These are phyloP conservation scores for Hippolais icterina DNA, from an alignment of 2,113 vertebrate genomes.

Conservation along the genomic window DNA sequence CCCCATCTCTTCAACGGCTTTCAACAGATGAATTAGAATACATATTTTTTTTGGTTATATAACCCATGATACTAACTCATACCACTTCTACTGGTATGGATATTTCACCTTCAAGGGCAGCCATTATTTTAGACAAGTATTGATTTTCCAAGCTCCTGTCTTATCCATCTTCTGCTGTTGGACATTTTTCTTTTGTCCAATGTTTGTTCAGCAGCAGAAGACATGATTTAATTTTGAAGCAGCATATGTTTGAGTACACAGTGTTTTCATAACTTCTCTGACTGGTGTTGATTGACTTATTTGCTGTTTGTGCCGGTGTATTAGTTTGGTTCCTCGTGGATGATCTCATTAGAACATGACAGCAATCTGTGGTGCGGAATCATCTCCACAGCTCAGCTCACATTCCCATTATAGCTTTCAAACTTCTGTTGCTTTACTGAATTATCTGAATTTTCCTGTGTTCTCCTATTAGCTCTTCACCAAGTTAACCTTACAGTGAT, in stretches of 20 bases:
- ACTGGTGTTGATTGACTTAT: constrained; percentile 43
- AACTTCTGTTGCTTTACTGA: neutral
- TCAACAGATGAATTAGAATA: no score
- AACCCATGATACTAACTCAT: neutral
- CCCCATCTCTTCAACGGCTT: no score
- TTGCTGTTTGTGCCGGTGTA: neutral
- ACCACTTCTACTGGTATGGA: neutral
- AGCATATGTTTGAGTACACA: constrained; percentile 28
- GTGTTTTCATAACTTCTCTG: constrained; percentile 40
- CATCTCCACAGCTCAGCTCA: neutral
- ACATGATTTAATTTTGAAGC: constrained; percentile 25
- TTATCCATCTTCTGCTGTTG: neutral
- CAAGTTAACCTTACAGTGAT: neutral
- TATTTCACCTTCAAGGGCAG: neutral
- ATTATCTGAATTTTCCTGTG: neutral
- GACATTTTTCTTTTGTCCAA: constrained; percentile 2
- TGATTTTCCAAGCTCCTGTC: neutral
- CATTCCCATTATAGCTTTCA: neutral
- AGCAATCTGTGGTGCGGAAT: constrained; percentile 38
- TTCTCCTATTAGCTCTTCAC: neutral
- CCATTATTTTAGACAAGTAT: neutral
- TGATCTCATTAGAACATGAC: constrained; percentile 15
- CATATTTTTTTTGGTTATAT: no score
- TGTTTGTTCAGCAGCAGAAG: neutral
- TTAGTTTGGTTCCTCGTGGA: neutral